Evolutionary conservation across 2,797 vertebrate species (phyloP).

Genomic region (Schizothorax lantsangensis): DNA sequence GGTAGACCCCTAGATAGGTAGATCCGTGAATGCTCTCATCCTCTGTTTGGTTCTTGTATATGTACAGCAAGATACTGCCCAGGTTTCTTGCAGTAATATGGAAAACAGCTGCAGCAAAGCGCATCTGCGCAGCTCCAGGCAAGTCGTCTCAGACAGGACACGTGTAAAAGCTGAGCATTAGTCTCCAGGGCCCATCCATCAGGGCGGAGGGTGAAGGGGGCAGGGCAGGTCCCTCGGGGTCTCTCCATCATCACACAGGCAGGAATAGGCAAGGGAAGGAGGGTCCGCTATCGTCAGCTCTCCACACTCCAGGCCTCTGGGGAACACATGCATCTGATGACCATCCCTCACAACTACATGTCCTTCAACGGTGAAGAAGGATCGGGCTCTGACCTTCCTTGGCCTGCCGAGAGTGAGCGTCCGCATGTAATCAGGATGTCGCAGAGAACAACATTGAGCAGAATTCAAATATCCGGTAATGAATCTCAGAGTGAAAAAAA

Average conservation of each 20-base stretch:
- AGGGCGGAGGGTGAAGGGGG: not conserved
- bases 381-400: not conserved
- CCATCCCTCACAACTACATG: not conserved
- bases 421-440: slow-evolving; percentile 27
- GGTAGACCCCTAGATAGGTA: too few relatives aligned
- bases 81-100: not conserved
- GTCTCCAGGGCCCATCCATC: slow-evolving; percentile 34
- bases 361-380: slow-evolving; percentile 32
- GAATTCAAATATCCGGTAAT: slow-evolving; percentile 34
- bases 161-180: slow-evolving; percentile 17
- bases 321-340: not conserved
- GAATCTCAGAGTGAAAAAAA: not conserved
- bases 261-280: slow-evolving; percentile 10
- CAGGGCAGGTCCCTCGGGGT: slow-evolving; percentile 14
- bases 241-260: slow-evolving; percentile 15
- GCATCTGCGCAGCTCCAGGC: not conserved
- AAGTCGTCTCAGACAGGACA: not conserved
- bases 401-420: not conserved
- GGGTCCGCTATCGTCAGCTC: slow-evolving; percentile 22
- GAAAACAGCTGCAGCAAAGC: slow-evolving; percentile 15
- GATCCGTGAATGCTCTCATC: not conserved
- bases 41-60: not conserved
- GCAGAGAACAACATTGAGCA: not conserved
- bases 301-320: not conserved
- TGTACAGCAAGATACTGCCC: not conserved